Conservation (phyloP, 2,113 vertebrate species). For the Chitala chitala region DNA sequence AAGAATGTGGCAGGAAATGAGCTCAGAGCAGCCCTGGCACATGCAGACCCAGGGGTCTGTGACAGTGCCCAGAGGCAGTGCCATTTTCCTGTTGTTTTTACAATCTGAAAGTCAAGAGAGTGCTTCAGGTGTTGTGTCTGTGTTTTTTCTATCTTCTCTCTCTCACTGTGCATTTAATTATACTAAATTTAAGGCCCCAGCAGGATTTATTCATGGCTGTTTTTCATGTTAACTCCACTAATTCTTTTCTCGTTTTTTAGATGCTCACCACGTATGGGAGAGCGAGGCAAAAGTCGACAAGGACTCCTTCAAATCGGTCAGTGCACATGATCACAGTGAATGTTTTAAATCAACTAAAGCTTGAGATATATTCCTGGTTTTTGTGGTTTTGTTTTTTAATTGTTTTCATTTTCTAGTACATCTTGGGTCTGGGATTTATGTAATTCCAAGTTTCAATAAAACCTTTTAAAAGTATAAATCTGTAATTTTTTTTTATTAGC, state of each 20-base stretch:
- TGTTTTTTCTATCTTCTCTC: background rate
- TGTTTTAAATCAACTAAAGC: background rate
- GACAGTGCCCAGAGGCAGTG: no score
- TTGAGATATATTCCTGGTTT: background rate
- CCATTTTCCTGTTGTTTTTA: conserved; percentile 34
- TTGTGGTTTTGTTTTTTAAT: background rate
- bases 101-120: background rate
- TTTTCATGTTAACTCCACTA: background rate
- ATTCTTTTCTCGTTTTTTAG: conserved; percentile 56
- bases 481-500: no score
- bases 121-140: background rate
- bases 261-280: conserved; percentile 96
- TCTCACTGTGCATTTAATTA: background rate
- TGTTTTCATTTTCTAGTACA: no score
- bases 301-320: conserved; percentile 85
- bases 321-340: conserved; percentile 31
- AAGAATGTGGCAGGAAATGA: conserved; percentile 15
- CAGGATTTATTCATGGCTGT: background rate
- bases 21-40: background rate
- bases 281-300: conserved; percentile 88
- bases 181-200: background rate
- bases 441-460: no score
- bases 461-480: no score
- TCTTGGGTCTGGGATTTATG: no score
- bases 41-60: background rate